These are phyloP conservation scores for Okapia johnstoni DNA, from an alignment of 2,113 vertebrate species.

Conservation along the genomic window DNA sequence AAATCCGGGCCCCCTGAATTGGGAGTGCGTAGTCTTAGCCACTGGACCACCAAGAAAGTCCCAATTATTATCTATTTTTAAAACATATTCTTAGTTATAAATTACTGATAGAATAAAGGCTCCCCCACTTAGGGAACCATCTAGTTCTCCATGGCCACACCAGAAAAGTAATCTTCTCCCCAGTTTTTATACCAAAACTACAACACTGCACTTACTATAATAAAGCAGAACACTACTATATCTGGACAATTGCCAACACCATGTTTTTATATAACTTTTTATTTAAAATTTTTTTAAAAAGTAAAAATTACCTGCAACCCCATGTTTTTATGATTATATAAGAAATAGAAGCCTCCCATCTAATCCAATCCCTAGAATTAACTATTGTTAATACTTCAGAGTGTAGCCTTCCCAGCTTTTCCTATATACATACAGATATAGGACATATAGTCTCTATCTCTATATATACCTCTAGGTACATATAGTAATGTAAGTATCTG, in stretches of 20 bases:
- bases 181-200: not conserved
- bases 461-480: not conserved
- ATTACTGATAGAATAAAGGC: not conserved
- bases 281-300: not conserved
- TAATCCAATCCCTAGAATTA: not conserved
- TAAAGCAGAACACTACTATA: not conserved
- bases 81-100: not conserved
- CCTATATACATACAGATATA: not conserved
- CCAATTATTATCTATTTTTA: not conserved
- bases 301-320: not conserved
- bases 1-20: not conserved
- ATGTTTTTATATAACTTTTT: not conserved
- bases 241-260: not conserved
- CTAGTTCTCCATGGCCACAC: not conserved
- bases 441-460: not conserved
- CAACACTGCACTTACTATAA: not conserved
- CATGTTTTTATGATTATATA: not conserved
- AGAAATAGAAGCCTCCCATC: not conserved
- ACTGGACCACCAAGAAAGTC: not conserved
- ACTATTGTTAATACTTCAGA: not conserved
- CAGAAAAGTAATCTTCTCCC: not conserved
- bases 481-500: not conserved
- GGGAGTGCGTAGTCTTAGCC: not conserved
- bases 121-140: not conserved
- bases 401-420: not conserved